Conservation (phyloP, 1,140 invertebrate species). For the Stegodyphus mimosarum region DNA sequence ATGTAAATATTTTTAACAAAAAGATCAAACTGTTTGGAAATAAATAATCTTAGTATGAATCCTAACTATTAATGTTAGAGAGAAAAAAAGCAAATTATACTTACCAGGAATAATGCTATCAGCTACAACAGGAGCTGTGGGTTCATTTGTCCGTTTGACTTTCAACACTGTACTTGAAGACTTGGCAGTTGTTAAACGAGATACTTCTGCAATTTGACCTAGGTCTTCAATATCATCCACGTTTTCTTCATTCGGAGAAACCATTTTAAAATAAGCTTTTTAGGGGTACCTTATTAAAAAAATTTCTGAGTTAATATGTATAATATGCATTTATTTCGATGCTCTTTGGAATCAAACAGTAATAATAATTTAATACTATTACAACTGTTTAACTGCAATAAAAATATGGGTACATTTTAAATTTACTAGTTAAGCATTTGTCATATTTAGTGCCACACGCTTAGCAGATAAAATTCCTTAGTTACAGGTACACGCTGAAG, state of each 20-base stretch:
- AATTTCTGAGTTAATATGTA: too few relatives aligned
- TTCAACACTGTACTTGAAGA: conserved; percentile 35
- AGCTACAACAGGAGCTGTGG: conserved; percentile 5
- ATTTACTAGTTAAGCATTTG: too few relatives aligned
- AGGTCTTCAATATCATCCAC: conserved; percentile 64
- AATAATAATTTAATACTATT: too few relatives aligned
- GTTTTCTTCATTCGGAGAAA: conserved; percentile 12
- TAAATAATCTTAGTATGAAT: neutral
- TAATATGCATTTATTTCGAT: too few relatives aligned
- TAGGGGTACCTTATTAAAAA: too few relatives aligned
- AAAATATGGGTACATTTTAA: too few relatives aligned
- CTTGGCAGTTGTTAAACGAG: conserved; percentile 5
- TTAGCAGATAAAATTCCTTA: too few relatives aligned
- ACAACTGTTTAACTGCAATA: too few relatives aligned
- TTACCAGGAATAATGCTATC: conserved; percentile 64
- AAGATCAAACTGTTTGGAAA: neutral
- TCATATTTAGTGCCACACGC: too few relatives aligned
- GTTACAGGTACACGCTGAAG: too few relatives aligned
- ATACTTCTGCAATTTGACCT: neutral
- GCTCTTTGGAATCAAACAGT: too few relatives aligned
- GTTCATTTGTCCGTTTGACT: conserved; percentile 45
- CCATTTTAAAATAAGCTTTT: conserved; percentile 3
- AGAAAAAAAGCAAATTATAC: neutral
- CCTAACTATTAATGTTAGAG: neutral
- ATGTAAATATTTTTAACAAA: neutral